Percentiles rank a stretch among this genome's conserved stretches.
Evolutionary conservation across 2,113 vertebrate genomes (phyloP).

Genomic region (Lanius ludovicianus): DNA sequence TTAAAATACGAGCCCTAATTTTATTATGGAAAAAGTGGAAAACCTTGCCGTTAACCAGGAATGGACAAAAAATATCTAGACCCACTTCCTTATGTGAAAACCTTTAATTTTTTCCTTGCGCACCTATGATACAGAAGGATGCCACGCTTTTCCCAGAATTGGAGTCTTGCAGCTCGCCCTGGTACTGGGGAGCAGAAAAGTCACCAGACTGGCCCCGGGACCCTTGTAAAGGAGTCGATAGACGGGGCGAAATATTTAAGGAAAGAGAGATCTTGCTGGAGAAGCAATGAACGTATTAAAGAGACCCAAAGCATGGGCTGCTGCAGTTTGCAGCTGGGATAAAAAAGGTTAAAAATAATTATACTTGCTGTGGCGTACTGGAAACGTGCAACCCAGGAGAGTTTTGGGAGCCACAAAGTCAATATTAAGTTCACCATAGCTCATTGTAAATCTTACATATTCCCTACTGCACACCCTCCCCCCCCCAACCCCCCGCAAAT

Average conservation of each 20-base stretch:
- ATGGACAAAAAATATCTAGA: neutral
- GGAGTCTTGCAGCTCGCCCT: neutral
- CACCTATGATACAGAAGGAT: neutral
- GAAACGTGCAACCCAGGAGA: constrained; percentile 1
- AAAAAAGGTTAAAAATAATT: neutral
- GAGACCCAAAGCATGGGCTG: neutral
- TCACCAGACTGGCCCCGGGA: neutral
- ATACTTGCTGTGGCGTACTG: neutral
- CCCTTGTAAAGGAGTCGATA: neutral
- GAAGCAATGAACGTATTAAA: neutral
- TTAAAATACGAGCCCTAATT: neutral
- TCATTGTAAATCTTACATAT: constrained; percentile 70
- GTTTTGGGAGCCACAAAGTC: constrained; percentile 48
- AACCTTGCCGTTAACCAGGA: neutral
- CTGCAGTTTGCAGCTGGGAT: neutral
- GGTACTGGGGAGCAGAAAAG: neutral
- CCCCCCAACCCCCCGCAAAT: neutral
- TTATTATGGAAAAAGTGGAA: neutral
- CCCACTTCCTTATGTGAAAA: neutral
- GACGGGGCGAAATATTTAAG: neutral
- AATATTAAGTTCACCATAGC: constrained; percentile 62
- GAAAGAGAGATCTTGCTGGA: neutral
- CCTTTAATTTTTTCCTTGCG: neutral
- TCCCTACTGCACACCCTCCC: neutral
- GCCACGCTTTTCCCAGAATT: neutral